Percentiles rank a stretch among this genome's conserved stretches.
Evolutionary conservation across 1,140 invertebrate species (phyloP).

Genomic region (Dreissena rostriformis): DNA sequence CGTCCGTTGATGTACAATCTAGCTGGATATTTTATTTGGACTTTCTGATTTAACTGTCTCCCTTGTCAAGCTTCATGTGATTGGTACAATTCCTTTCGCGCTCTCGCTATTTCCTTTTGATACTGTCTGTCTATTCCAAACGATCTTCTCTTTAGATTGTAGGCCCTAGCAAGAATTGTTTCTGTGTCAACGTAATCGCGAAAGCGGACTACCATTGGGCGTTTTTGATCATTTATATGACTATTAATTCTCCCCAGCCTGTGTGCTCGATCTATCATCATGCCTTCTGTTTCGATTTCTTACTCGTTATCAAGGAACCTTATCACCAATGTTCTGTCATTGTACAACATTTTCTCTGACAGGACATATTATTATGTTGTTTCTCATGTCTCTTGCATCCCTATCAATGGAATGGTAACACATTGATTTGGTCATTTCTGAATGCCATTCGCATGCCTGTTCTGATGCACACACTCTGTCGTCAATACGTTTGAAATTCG

Average conservation of each 20-base stretch:
- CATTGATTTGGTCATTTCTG: no score
- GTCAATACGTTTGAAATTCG: no score
- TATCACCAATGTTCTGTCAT: background rate
- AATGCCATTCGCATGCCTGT: no score
- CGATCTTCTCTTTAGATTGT: background rate
- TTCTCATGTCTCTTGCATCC: no score
- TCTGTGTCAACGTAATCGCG: conserved; percentile 1
- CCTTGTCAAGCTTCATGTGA: background rate
- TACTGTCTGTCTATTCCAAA: background rate
- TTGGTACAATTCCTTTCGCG: background rate
- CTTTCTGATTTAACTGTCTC: background rate
- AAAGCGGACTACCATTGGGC: background rate
- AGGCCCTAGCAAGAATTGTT: background rate
- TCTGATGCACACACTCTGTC: no score
- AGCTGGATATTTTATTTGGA: background rate
- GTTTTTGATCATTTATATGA: background rate
- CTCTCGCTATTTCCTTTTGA: background rate
- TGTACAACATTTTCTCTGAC: no score
- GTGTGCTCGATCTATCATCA: background rate
- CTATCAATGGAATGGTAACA: no score
- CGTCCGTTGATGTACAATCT: background rate
- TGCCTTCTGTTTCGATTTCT: background rate
- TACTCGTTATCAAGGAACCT: background rate
- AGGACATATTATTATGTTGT: no score
- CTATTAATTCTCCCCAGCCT: background rate